phyloP scores from a whole-genome alignment of 1,140 invertebrate genomes.

The Acromyrmex echinatior region DNA sequence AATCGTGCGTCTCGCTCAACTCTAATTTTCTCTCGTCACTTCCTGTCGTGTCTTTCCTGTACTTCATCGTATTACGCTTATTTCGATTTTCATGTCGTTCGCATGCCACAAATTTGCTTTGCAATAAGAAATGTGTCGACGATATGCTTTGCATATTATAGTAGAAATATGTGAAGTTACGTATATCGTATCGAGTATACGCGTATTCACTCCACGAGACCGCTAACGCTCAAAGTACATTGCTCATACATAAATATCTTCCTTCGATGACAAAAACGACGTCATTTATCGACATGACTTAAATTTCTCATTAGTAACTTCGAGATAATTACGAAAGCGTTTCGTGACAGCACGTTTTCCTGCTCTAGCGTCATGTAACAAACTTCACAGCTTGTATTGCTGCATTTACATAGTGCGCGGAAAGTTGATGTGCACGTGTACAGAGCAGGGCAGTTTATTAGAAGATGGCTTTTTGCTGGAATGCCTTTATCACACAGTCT shows the following conservation, averaged over 20 bases:
- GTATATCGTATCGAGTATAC: not conserved
- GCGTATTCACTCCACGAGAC: not conserved
- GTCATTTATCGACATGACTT: not conserved
- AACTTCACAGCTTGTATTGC: conserved; percentile 9
- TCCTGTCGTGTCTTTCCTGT: not conserved
- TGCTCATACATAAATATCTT: conserved; percentile 4
- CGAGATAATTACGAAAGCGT: conserved; percentile 50
- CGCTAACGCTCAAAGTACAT: not conserved
- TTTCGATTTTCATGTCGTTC: conserved; percentile 5
- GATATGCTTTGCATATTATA: not conserved
- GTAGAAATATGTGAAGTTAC: not conserved
- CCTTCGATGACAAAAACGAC: not conserved
- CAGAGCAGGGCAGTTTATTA: conserved; percentile 68
- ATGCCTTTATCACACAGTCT: conserved; percentile 25
- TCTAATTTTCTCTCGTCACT: conserved; percentile 28
- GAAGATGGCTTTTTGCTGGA: conserved; percentile 58
- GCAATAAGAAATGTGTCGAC: conserved; percentile 22
- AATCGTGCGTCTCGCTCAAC: conserved; percentile 56
- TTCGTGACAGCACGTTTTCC: not conserved
- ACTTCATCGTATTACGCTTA: conserved; percentile 12
- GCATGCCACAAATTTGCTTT: conserved; percentile 26
- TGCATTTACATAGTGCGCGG: conserved; percentile 18
- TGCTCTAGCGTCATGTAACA: not conserved
- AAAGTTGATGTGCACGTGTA: conserved; percentile 22
- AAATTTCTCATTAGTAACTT: conserved; percentile 22